Evolutionary conservation across 1,140 invertebrate species (phyloP).

Genomic region (Pseudoatta argentina): DNA sequence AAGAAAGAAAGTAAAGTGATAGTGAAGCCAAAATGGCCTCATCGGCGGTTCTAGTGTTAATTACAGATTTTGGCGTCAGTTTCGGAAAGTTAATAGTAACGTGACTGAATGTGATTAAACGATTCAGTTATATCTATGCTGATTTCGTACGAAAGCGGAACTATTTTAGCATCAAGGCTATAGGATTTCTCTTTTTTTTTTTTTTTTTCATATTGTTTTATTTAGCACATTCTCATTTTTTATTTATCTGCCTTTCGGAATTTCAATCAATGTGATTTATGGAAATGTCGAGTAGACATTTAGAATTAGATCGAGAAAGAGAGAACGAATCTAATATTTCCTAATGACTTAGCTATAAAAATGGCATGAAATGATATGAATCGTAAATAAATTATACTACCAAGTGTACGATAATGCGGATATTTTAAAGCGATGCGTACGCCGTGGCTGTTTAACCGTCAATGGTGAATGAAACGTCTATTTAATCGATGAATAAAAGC

Average conservation of each 20-base stretch:
- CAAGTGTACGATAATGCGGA: not conserved
- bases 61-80: too few relatives aligned
- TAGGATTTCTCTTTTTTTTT: constrained; percentile 12
- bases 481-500: constrained; percentile 42
- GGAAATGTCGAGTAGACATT: not conserved
- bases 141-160: not conserved
- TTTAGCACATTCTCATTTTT: not conserved
- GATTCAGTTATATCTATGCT: too few relatives aligned
- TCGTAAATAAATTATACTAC: constrained; percentile 9
- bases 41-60: too few relatives aligned
- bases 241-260: not conserved
- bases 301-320: not conserved
- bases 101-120: too few relatives aligned
- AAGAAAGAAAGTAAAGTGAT: too few relatives aligned
- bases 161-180: not conserved
- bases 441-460: constrained; percentile 55
- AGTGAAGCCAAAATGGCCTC: too few relatives aligned
- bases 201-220: not conserved
- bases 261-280: not conserved
- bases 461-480: constrained; percentile 48
- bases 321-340: constrained; percentile 1
- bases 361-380: constrained; percentile 1
- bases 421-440: not conserved
- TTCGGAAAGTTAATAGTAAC: too few relatives aligned
- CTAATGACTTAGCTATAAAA: not conserved